A percentile compares a stretch with the other conserved stretches of the same genome.
Evolutionary conservation across 2,888 invertebrate species (phyloP).

Genomic region (Deilephila elpenor): DNA sequence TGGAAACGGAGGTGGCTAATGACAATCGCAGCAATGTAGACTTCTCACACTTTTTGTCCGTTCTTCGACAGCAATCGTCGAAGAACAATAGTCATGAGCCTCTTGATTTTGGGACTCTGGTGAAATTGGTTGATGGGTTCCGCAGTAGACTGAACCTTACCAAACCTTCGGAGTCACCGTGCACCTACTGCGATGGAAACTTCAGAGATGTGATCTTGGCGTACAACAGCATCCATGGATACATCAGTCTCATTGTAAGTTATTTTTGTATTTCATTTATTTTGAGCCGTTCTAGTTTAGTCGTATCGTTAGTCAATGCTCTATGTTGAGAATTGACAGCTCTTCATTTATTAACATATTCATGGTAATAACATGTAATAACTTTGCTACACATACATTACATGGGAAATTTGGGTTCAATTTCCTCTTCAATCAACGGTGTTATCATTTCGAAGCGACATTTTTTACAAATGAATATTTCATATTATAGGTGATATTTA

Average conservation of each 20-base stretch:
- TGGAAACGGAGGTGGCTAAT: conserved; percentile 63
- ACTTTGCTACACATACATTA: too few species aligned
- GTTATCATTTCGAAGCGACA: too few species aligned
- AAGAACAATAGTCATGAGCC: conserved; percentile 66
- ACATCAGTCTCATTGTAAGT: conserved; percentile 91
- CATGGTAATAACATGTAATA: too few species aligned
- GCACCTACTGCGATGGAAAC: conserved; percentile 85
- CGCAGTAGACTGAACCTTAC: conserved; percentile 68
- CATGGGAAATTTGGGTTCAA: too few species aligned
- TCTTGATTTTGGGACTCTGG: conserved; percentile 71
- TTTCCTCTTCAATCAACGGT: too few species aligned
- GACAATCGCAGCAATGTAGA: conserved; percentile 67
- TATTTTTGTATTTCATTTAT: conserved; percentile 28
- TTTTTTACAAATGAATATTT: too few species aligned
- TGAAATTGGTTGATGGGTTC: conserved; percentile 73
- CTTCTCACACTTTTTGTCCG: conserved; percentile 66
- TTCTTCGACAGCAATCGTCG: conserved; percentile 61
- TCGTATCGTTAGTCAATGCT: not conserved
- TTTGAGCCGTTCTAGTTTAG: not conserved
- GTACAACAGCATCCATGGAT: conserved; percentile 91
- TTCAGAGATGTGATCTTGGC: conserved; percentile 85
- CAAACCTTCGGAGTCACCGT: conserved; percentile 60
- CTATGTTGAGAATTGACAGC: too few species aligned
- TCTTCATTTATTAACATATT: too few species aligned
- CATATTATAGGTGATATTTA: too few species aligned